Evolutionary conservation across 2,888 invertebrate genomes (phyloP).

Genomic region (Cacoxenus indagator): DNA sequence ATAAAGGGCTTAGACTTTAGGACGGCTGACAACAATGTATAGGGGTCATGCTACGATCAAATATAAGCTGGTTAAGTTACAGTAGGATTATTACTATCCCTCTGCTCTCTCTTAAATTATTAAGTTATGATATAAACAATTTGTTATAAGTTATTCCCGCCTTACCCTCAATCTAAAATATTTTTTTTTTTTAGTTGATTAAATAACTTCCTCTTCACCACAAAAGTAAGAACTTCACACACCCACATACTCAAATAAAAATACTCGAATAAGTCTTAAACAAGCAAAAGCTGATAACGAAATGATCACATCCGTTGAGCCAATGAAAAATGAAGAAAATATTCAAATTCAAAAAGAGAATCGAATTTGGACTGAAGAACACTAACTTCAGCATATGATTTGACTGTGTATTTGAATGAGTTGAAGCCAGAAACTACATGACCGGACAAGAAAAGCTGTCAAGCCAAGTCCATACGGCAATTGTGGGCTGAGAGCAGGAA

Average conservation of each 20-base stretch:
- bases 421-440: constrained; percentile 57
- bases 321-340: constrained; percentile 16
- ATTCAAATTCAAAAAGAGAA: constrained; percentile 28
- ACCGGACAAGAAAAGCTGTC: constrained; percentile 23
- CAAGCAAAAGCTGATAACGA: constrained; percentile 22
- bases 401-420: constrained; percentile 47
- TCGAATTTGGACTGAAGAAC: not conserved
- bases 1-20: no score
- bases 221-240: no score
- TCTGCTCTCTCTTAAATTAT: no score
- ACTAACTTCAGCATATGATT: constrained; percentile 33
- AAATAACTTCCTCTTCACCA: no score
- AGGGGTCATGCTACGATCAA: no score
- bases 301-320: constrained; percentile 33
- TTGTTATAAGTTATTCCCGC: no score
- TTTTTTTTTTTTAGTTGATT: no score
- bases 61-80: no score
- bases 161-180: no score
- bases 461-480: constrained; percentile 29
- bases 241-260: not conserved
- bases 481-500: constrained; percentile 14
- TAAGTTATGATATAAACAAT: no score
- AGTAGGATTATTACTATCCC: no score
- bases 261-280: not conserved
- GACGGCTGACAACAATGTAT: no score